A percentile compares a stretch with the other conserved stretches of the same genome.
Evolutionary conservation across 1,140 invertebrate species (phyloP).

Genomic region (Apis dorsata): DNA sequence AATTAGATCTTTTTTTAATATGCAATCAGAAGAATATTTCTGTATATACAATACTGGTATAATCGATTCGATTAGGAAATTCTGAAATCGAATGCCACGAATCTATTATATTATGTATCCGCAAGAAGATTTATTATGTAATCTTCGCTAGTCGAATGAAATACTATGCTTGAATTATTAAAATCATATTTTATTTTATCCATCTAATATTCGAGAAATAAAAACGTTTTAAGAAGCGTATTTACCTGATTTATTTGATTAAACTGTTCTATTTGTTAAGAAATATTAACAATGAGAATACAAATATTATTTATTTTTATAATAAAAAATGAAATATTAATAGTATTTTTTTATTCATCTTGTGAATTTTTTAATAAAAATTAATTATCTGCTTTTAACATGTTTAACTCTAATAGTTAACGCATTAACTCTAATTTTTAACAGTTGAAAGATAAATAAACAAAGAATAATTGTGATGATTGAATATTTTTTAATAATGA

Average conservation of each 20-base stretch:
- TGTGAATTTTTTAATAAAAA: no score
- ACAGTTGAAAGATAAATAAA: no score
- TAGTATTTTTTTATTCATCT: no score
- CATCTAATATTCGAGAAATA: background rate
- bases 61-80: constrained; percentile 42
- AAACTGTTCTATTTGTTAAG: background rate
- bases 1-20: background rate
- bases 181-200: constrained; percentile 4
- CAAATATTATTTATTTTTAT: no score
- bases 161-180: constrained; percentile 12
- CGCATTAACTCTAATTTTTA: no score
- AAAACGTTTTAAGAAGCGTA: background rate
- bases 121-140: constrained; percentile 19
- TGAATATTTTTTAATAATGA: no score
- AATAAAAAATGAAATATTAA: no score
- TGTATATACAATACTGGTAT: background rate
- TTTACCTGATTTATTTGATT: no score
- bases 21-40: background rate
- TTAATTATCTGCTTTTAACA: no score
- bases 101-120: constrained; percentile 17
- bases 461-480: no score
- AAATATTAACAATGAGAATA: no score
- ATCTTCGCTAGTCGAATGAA: background rate
- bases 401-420: no score
- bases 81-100: constrained; percentile 28